Base-by-base conservation (phyloP, 2,797 vertebrate species). In the Siniperca scherzeri region DNA sequence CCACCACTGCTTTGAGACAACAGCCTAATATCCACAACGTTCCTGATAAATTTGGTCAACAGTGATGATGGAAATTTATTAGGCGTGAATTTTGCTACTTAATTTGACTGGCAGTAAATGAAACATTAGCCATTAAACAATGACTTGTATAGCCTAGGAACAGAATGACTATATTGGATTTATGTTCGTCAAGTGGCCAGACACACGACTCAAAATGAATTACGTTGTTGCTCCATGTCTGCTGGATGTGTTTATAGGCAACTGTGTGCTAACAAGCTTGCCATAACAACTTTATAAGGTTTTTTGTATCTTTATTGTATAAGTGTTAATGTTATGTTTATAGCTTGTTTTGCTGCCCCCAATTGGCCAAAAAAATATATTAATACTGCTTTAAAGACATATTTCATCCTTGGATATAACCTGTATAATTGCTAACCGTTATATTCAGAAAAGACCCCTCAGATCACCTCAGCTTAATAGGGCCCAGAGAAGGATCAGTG, bases 401-500 rank as follows among this genome's bases (percentile, higher is more conserved):
- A 16, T 56, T 25, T 56, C 25, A 40, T 30, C 5, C 38, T 19
- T 53, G 17, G 14, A 36, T 48, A 56, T 42, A 74, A 38, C 6
- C 13, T 11, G 12, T 66, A 7, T n/a, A 70, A 59, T 27, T 75
- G 7, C 22, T 53, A 33, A 70, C 33, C 1, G 10, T 44, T 65
- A 42, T 1, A 40, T 19, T 69, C 22, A 60, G 50, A 67, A 65
- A 14, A 38, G 42, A n/a, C 19, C 62, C 46, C 40, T 70, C 19
- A 17, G 48, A 67, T 33, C 25, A 22, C 42, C 12, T 72, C 25
- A 17, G 36, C 7, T 36, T 62, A 60, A 65, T 11, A 7, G 17
- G 64, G 40, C 17, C 68, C 30, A 75, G 70, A 56, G 33, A 70
- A 46, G 44, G 50, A 38, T 69, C 61, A 66, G 40, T 57, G 69